Conservation (phyloP, 2,888 invertebrate species). For the Cryptocephalus moraei region DNA sequence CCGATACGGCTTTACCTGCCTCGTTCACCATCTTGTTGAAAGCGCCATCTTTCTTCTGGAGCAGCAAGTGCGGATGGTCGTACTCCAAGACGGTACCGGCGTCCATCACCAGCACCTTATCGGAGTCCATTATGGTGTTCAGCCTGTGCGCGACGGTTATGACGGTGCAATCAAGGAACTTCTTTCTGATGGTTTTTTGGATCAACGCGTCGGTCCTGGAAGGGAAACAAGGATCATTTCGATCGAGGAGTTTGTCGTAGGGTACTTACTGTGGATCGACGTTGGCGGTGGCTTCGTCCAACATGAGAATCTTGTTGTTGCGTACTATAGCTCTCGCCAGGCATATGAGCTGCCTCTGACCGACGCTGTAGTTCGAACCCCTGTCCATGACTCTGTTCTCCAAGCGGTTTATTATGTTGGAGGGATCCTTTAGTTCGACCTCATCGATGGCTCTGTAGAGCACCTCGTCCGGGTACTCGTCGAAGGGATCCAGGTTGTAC, state of each 20-base stretch:
- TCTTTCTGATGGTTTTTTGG: conserved; percentile 69
- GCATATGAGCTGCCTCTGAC: conserved; percentile 83
- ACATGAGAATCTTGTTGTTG: conserved; percentile 71
- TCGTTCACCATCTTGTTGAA: conserved; percentile 58
- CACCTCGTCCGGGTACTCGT: conserved; percentile 54
- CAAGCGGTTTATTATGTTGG: conserved; percentile 48
- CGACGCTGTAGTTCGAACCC: conserved; percentile 76
- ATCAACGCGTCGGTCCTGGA: conserved; percentile 66
- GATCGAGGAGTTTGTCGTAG: background rate
- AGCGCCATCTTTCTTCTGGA: conserved; percentile 47
- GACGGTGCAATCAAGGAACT: conserved; percentile 76
- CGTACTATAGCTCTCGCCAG: conserved; percentile 78
- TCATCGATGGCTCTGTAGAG: conserved; percentile 64
- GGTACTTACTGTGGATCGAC: conserved; percentile 69
- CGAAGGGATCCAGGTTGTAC: conserved; percentile 66
- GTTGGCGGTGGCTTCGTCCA: conserved; percentile 90
- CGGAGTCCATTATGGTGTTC: conserved; percentile 89
- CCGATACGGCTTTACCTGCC: conserved; percentile 43
- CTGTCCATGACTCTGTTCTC: conserved; percentile 65
- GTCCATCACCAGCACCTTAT: conserved; percentile 79
- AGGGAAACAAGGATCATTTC: conserved; percentile 4
- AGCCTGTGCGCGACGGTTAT: conserved; percentile 85
- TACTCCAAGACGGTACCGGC: conserved; percentile 69
- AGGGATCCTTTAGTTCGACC: conserved; percentile 61
- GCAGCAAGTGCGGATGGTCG: conserved; percentile 59